A percentile compares a stretch with the other conserved stretches of the same genome.
Conservation (phyloP, 2,888 invertebrate species). For the Acanthosepion pharaonis region DNA sequence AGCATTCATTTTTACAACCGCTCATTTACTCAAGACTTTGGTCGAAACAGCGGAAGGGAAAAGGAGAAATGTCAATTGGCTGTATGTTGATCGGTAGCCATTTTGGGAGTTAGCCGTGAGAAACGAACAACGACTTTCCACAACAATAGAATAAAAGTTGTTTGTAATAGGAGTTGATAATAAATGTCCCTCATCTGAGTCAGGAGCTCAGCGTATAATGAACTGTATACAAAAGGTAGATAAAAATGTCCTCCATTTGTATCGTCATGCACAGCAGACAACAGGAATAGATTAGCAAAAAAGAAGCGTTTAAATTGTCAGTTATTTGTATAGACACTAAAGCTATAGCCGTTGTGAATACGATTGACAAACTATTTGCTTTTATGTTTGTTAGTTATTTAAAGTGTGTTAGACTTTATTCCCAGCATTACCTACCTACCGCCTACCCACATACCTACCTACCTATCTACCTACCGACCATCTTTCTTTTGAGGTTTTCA, state of each 20-base stretch:
- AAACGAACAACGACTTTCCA: not conserved
- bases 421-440: not conserved
- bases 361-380: not conserved
- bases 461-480: too few relatives aligned
- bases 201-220: not conserved
- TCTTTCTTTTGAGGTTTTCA: too few relatives aligned
- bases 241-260: not conserved
- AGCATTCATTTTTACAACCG: too few relatives aligned
- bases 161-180: not conserved
- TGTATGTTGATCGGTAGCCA: not conserved
- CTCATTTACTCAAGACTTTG: too few relatives aligned
- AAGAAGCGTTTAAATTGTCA: not conserved
- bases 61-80: not conserved
- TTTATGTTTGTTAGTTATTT: not conserved
- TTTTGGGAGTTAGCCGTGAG: not conserved
- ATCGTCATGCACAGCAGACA: not conserved
- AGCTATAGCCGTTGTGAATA: not conserved
- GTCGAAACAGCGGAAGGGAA: not conserved
- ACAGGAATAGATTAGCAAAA: not conserved
- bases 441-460: too few relatives aligned
- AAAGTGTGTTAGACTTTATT: not conserved
- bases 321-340: not conserved
- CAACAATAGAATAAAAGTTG: slow-evolving; percentile 17
- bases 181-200: not conserved
- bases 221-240: not conserved